phyloP scores from a whole-genome alignment of 2,113 vertebrate species.

The Nothobranchius furzeri region DNA sequence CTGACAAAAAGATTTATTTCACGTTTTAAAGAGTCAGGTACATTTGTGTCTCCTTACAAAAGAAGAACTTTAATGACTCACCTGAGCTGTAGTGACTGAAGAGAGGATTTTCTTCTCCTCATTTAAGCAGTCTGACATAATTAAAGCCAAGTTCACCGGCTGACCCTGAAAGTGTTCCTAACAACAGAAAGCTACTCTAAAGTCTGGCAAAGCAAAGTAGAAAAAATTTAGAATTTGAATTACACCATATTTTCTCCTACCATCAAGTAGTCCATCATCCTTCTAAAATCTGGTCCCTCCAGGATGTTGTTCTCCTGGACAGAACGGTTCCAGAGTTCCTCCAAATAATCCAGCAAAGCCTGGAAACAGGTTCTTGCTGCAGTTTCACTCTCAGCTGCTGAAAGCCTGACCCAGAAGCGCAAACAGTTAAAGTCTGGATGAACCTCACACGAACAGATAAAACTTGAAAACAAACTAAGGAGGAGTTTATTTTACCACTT shows the following conservation, averaged over 20 bases:
- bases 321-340: conserved; percentile 86
- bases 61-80: conserved; percentile 4
- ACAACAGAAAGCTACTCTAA: neutral
- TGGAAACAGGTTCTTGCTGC: conserved; percentile 83
- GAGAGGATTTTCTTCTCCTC: conserved; percentile 88
- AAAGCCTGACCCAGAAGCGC: conserved; percentile 77
- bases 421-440: neutral
- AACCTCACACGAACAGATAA: too few species aligned
- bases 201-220: too few species aligned
- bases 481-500: too few species aligned
- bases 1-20: conserved; percentile 62
- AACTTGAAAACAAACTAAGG: too few species aligned
- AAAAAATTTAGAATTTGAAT: too few species aligned
- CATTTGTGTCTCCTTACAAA: neutral
- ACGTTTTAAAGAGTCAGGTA: neutral
- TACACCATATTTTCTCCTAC: conserved; percentile 61
- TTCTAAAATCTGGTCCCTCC: conserved; percentile 87
- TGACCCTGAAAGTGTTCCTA: conserved; percentile 84
- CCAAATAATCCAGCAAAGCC: conserved; percentile 82
- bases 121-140: conserved; percentile 83
- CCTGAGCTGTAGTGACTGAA: conserved; percentile 66
- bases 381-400: conserved; percentile 79
- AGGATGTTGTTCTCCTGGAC: conserved; percentile 86
- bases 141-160: conserved; percentile 85
- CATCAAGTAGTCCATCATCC: conserved; percentile 87